Evolutionary conservation across 2,888 invertebrate genomes (phyloP).

Genomic region (Dinocampus coccinellae): DNA sequence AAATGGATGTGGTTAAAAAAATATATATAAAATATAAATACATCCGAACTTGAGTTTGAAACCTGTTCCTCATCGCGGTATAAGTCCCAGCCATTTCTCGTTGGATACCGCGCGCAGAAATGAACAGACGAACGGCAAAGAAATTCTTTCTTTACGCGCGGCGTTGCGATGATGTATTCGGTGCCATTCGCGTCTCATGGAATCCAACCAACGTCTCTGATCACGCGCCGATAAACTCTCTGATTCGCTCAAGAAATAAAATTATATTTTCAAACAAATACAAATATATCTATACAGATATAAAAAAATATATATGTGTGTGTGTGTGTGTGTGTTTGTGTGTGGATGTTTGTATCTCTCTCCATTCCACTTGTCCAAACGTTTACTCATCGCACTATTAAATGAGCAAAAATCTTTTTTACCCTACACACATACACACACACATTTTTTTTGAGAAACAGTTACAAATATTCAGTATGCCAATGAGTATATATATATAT

Average conservation of each 20-base stretch:
- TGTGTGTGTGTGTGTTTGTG: neutral
- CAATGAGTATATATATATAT: neutral
- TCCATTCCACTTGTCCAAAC: neutral
- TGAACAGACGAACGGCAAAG: constrained; percentile 51
- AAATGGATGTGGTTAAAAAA: neutral
- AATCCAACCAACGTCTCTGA: constrained; percentile 52
- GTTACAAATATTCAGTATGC: neutral
- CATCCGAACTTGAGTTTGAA: neutral
- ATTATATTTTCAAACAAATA: constrained; percentile 37
- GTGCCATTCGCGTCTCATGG: constrained; percentile 53
- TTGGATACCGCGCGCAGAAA: constrained; percentile 19
- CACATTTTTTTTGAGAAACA: constrained; percentile 1
- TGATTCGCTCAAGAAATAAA: constrained; percentile 49
- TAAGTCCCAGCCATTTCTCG: neutral
- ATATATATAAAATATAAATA: neutral
- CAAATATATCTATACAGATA: neutral
- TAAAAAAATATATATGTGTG: too few species aligned
- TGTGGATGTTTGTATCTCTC: neutral
- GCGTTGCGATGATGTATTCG: constrained; percentile 56
- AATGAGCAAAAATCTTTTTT: neutral
- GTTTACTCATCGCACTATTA: neutral
- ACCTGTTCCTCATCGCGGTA: constrained; percentile 1
- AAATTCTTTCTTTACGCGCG: constrained; percentile 53
- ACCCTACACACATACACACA: neutral
- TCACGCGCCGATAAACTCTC: constrained; percentile 54